A percentile compares a stretch with the other conserved stretches of the same genome.
Conservation (phyloP, 1,140 invertebrate genomes). For the Drosophila kohkoa region DNA sequence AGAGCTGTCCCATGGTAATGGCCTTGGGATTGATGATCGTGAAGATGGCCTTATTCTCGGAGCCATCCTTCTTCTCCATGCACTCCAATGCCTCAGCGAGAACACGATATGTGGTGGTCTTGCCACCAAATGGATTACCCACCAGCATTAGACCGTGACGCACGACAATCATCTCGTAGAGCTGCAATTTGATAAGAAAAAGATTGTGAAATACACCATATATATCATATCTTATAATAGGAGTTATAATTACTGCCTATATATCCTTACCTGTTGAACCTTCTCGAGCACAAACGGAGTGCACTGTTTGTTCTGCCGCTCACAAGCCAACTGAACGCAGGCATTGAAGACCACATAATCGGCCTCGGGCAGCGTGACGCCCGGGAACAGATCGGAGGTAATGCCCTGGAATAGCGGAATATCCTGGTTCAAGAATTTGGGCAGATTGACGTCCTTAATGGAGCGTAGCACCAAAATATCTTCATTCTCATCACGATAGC, state of each 20-base stretch:
- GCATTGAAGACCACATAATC: constrained; percentile 89
- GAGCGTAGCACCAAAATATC: constrained; percentile 93
- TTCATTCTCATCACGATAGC: constrained; percentile 93
- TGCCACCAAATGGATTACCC: constrained; percentile 95
- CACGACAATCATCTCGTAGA: constrained; percentile 98
- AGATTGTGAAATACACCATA: background rate
- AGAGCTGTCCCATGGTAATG: constrained; percentile 97
- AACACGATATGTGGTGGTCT: constrained; percentile 91
- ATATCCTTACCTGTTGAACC: constrained; percentile 87
- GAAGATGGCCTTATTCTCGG: constrained; percentile 95
- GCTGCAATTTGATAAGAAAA: constrained; percentile 85
- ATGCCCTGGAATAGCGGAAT: constrained; percentile 95
- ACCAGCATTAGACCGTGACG: constrained; percentile 96
- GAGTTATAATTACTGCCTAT: background rate
- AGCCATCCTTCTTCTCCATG: constrained; percentile 90
- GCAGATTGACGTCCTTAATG: constrained; percentile 97
- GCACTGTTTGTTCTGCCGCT: constrained; percentile 92
- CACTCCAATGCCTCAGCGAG: constrained; percentile 92
- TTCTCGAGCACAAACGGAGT: constrained; percentile 95
- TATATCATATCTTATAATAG: background rate
- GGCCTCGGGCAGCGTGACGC: constrained; percentile 90
- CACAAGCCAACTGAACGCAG: constrained; percentile 89
- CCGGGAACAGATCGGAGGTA: constrained; percentile 96
- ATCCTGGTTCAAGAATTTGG: constrained; percentile 95
- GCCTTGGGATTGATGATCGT: constrained; percentile 98